Evolutionary conservation across 2,797 vertebrate genomes (phyloP).

Genomic region (Ctenosaura bakeri): DNA sequence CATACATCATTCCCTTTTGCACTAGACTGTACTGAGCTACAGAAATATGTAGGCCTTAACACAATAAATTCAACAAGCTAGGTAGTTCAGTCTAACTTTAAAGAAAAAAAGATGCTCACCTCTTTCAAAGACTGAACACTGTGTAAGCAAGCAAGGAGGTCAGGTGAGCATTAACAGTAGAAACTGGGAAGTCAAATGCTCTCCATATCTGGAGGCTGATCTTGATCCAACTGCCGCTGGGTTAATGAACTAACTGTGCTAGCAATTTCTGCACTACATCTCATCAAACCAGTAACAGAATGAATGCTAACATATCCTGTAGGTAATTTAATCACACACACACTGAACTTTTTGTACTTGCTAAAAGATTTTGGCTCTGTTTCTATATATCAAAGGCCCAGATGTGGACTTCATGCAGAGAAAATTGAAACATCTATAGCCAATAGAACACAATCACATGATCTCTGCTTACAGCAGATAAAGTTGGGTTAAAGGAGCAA

Average conservation of each 20-base stretch:
- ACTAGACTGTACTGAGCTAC: slow-evolving; percentile 9
- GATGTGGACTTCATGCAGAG: slow-evolving; percentile 43
- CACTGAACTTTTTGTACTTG: slow-evolving; percentile 18
- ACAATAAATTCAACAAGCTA: neutral
- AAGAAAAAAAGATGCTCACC: slow-evolving; percentile 35
- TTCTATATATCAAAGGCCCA: slow-evolving; percentile 38
- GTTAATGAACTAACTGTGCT: slow-evolving; percentile 34
- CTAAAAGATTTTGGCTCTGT: slow-evolving; percentile 31
- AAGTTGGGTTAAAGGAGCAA: slow-evolving; percentile 34
- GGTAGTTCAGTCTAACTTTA: slow-evolving; percentile 3
- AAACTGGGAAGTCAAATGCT: slow-evolving; percentile 33
- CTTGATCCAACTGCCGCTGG: slow-evolving; percentile 16
- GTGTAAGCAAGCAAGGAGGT: slow-evolving; percentile 28
- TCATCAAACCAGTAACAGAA: slow-evolving; percentile 47
- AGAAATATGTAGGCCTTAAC: neutral
- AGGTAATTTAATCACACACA: slow-evolving; percentile 17
- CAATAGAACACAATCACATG: slow-evolving; percentile 36
- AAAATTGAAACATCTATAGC: slow-evolving; percentile 33
- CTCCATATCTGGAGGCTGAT: slow-evolving; percentile 41
- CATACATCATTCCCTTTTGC: neutral
- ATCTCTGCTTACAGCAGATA: slow-evolving; percentile 15
- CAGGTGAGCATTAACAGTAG: slow-evolving; percentile 21
- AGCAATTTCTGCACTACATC: slow-evolving; percentile 35
- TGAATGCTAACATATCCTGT: slow-evolving; percentile 22
- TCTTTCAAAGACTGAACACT: slow-evolving; percentile 35